Evolutionary conservation across 1,140 invertebrate species (phyloP).

Genomic region (Neuroterus valhalla): DNA sequence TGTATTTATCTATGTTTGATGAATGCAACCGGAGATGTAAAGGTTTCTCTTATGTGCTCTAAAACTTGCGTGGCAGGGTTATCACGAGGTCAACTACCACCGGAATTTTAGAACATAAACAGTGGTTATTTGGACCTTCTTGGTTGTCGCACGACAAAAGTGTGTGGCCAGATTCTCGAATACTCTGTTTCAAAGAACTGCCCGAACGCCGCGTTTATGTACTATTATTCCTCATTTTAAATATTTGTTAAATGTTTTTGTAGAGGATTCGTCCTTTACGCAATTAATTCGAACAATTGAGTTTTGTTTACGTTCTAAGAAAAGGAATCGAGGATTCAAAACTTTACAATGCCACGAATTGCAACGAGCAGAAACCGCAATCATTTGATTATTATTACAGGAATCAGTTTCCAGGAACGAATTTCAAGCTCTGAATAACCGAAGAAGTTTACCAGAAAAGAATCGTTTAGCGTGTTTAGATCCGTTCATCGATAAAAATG

Average conservation of each 20-base stretch:
- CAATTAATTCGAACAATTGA: conserved; percentile 16
- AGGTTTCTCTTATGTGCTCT: too few relatives aligned
- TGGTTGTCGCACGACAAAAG: background rate
- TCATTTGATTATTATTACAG: too few relatives aligned
- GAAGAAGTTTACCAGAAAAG: background rate
- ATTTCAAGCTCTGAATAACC: background rate
- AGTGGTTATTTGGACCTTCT: background rate
- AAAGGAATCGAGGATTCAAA: background rate
- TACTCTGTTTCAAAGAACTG: background rate
- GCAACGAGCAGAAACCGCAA: too few relatives aligned
- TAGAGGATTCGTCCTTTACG: conserved; percentile 8
- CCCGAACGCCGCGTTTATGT: background rate
- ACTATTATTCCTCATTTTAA: background rate
- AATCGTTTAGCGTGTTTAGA: too few relatives aligned
- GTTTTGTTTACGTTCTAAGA: conserved; percentile 9
- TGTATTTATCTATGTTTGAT: too few relatives aligned
- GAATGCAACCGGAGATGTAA: too few relatives aligned
- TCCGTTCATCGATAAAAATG: conserved; percentile 61
- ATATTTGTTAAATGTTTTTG: background rate
- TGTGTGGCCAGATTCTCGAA: background rate
- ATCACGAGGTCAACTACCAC: background rate
- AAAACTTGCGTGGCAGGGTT: too few relatives aligned
- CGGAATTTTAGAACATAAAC: background rate
- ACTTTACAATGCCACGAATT: background rate
- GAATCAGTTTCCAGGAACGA: background rate